Base-by-base conservation (phyloP, 1,140 invertebrate species). In the Pygmarrhopalites habei region DNA sequence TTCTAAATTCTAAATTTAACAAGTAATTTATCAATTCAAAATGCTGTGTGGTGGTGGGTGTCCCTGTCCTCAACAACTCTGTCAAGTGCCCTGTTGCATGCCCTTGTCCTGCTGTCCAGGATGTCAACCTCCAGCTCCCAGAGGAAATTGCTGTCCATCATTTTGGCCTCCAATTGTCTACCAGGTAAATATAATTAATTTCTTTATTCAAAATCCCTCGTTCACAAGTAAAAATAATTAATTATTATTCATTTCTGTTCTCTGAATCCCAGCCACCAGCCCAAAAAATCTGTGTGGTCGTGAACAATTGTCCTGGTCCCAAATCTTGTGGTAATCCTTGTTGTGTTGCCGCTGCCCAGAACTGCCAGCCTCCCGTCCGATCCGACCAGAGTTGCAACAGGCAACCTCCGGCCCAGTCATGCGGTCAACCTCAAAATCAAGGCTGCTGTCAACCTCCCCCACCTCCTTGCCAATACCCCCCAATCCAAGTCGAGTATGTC, bases 201-300 rank as follows among this genome's bases (percentile, higher is more conserved):
- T 15, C 32, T 35, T 7, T 35, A 35, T 35, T 7, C 32, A 35
- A 35, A 35, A 35, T n/a, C n/a, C n/a, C n/a, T n/a, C n/a, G n/a
- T n/a, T n/a, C n/a, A n/a, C n/a, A n/a, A n/a, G n/a, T n/a, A n/a
- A n/a, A n/a, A n/a, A n/a, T n/a, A n/a, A n/a, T n/a, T n/a, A n/a
- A n/a, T n/a, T n/a, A n/a, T n/a, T n/a, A n/a, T n/a, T n/a, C n/a
- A n/a, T n/a, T n/a, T n/a, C n/a, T n/a, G n/a, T n/a, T n/a, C n/a
- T n/a, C n/a, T n/a, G 32, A 7, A 15, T 35, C 5, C 15, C 15
- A 17, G 7, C 44, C 44, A 5, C 44, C 44, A n/a, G 44, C 44
- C 5, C 44, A 46, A 46, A 46, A 46, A n/a, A 46, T 46, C 44
- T 46, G 44, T 21, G 44, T 46, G 15, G 19, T 46, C n/a, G 44